Evolutionary conservation across 1,140 invertebrate genomes (phyloP), one percentile per base, ranked within the genome.

Genomic region (Zaprionus gabonicus): DNA sequence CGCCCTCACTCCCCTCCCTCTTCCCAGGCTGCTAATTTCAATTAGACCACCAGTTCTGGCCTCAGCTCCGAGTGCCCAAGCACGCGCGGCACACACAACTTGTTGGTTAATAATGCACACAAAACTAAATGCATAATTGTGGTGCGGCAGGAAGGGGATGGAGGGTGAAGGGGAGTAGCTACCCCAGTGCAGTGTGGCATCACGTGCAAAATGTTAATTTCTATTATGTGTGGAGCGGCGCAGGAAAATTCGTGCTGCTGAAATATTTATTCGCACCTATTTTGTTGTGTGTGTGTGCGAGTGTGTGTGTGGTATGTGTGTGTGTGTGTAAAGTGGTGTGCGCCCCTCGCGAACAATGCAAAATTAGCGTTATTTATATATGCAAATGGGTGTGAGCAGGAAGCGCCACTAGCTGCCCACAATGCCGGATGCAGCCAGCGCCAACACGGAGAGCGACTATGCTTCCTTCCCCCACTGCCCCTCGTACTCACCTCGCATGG

Each of bases 181-280:
- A 59, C n/a, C n/a, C n/a, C 9, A 17, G 41, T 46, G 15, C n/a
- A 46, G n/a, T n/a, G 15, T 7, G 38, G 6, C n/a, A 17, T 90
- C 85, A 90, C 85, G 85, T 88, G 81, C 85, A 82, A 90, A 88
- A 88, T 86, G 85, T 91, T 90, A 85, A 82, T 91, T 91, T 90
- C 81, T 80, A 85, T 90, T 90, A 85, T 90, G 76, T 65, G 78
- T 12, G 46, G 7, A 36, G 13, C 62, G 44, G 82, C 62, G 75
- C 64, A 17, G 41, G 72, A 65, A 63, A 76, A 71, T 64, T 60
- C 57, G 62, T 51, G 72, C 57, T 56, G 85, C 79, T 90, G 72
- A 88, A 88, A 88, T 90, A 90, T 90, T 90, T 90, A 90, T 91
- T 90, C 81, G 86, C 85, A 90, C 86, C 85, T 90, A 90, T 77